Evolutionary conservation across 1,140 invertebrate genomes (phyloP), one percentile per base, ranked within the genome.

Genomic region (Semibalanus balanoides): DNA sequence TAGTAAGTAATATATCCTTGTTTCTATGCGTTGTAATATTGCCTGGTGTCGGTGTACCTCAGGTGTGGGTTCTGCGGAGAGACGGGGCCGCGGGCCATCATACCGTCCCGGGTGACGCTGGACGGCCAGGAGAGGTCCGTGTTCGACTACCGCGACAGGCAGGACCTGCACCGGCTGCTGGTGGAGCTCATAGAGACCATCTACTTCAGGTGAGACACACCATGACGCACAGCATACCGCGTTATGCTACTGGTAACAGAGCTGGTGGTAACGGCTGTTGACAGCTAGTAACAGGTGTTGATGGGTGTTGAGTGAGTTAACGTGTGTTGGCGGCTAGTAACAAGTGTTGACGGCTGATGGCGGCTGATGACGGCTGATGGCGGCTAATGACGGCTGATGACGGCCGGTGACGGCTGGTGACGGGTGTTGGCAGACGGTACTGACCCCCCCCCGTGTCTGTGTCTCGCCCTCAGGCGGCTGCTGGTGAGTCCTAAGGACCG

Each of bases 21-120:
- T n/a, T n/a, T n/a, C n/a, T n/a, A n/a, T n/a, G n/a, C n/a, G n/a
- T n/a, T n/a, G n/a, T n/a, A n/a, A n/a, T n/a, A n/a, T n/a, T 76
- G 75, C 73, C 29, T 74, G 77, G 76, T 73, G 75, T 75, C 76
- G 35, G 76, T 77, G 78, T 78, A 70, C 83, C 84, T 70, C 77
- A 97, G 95, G 83, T 93, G 93, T 86, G 96, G 96, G 73, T 95
- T 96, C 85, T 92, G 91, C 74, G 92, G 92, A 31, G 95, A 98
- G 85, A 86, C 88, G 74, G 88, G 89, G 40, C 96, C 96, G 51
- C 85, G 95, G 77, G 92, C 91, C 81, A 96, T 98, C 74, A 89
- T 97, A 78, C 89, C 88, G 74, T 91, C 93, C 0, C 87, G 92
- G 83, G 87, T 94, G 11, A 89, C 83, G 89, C 17, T 87, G 87